Base-by-base conservation (phyloP, 2,888 invertebrate species). In the Lamellibrachia columna region DNA sequence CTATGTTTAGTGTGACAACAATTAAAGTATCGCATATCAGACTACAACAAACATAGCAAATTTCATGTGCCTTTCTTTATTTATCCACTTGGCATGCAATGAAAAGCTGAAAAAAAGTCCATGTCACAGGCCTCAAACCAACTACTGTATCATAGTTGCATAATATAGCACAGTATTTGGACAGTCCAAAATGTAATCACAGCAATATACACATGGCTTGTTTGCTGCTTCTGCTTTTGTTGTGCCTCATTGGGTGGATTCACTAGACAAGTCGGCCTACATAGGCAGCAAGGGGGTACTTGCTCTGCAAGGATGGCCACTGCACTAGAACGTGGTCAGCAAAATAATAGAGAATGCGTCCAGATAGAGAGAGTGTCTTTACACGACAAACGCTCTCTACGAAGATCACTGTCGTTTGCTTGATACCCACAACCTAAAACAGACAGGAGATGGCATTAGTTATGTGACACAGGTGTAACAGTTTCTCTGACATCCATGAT, bases 321-420 rank as follows among this genome's bases (percentile, higher is more conserved):
- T 99, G 99, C 0, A 99, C 99, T 93, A 99, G 97, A 96, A 99
- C 97, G 94, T 98, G 97, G 97, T 99, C 98, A 40, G 98, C 98
- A 96, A 97, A 93, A 91, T 99, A 97, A 95, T 98, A 97, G 92
- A 99, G 97, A 94, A 99, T 98, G 96, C 98, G 98, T 0, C 99
- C 99, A 92, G 98, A 98, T 90, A 99, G 97, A 1, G 99, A 99
- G 90, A 99, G 97, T 15, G 98, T 98, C 95, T 98, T 97, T 0
- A 99, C 99, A 95, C 99, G 97, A 96, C 99, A 99, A 95, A 98
- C 98, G 96, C 99, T 99, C 97, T 99, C 99, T 92, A 99, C 97
- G 97, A 98, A 99, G 92, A 99, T 97, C 93, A 99, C 98, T 95
- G 97, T 97, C 93, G 98, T 97, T 94, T 98, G 92, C 90, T 97